Base-by-base conservation (phyloP, 2,113 vertebrate genomes). In the Mugil cephalus region DNA sequence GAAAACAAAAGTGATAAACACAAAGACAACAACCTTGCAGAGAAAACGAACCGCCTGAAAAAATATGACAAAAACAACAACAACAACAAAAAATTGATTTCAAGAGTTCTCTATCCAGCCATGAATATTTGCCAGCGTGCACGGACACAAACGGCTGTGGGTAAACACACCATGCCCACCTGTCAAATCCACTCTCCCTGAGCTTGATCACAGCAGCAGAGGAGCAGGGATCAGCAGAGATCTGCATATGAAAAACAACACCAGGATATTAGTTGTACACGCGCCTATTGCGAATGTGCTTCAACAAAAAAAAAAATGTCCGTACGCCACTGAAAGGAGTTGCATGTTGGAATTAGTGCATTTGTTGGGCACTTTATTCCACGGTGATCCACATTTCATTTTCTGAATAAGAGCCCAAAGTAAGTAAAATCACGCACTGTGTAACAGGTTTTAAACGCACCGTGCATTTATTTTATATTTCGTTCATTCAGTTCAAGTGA, bases 101-200 rank as follows among this genome's bases (percentile, higher is more conserved):
- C 7, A 1, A 30, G 24, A 30, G 24, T 5, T 30, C 24, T 30
- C 24, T 30, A 5, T 30, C 24, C 24, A 30, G 24, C 24, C 40
- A 42, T 42, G 40, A 42, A 42, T 42, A 42, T 10, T 42, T 30
- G 3, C 5, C 24, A 30, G 3, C 5, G 24, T 30, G 24, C 5
- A 5, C 24, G 24, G 24, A 30, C 24, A 51, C 36, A 67, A 24
- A 35, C 36, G 13, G 30, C n/a, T 10, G 39, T 47, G 64, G 48
- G 43, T 64, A 58, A 74, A 69, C 70, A 58, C 65, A 43, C 42
- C 50, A 10, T 72, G 43, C 43, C 50, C n/a, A 36, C 64, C 78
- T 74, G 64, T 74, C 77, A 60, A 40, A 30, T 61, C 61, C 43
- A 46, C 6, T 15, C 46, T 50, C 46, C 21, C 34, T 64, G 46